Evolutionary conservation across 1,140 invertebrate genomes (phyloP).

Genomic region (Drepana arcuata): DNA sequence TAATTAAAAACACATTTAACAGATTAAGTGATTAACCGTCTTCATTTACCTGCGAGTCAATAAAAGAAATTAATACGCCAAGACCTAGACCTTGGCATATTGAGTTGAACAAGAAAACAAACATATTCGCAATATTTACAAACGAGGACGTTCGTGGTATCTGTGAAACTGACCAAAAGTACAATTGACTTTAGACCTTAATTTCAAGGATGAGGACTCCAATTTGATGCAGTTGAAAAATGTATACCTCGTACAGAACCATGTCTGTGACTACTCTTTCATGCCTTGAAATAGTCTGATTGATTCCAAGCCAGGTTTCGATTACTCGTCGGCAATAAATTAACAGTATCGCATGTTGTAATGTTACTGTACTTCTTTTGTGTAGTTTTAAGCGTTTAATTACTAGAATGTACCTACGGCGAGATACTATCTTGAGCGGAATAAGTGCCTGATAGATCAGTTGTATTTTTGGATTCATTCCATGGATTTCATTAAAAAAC

Average conservation of each 20-base stretch:
- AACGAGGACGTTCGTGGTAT: slow-evolving; percentile 1
- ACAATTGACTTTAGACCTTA: slow-evolving; percentile 2
- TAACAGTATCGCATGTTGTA: slow-evolving; percentile 12
- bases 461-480: no score
- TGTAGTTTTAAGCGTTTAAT: slow-evolving; percentile 4
- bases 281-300: slow-evolving; percentile 21
- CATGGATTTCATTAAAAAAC: no score
- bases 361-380: slow-evolving; percentile 7
- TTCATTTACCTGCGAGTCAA: slow-evolving; percentile 13
- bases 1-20: slow-evolving; percentile 34
- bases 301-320: slow-evolving; percentile 19
- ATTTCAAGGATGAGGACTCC: not conserved
- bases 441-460: no score
- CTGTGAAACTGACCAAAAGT: no score
- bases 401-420: no score
- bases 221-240: not conserved
- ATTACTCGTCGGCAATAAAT: slow-evolving; percentile 18
- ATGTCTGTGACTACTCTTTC: slow-evolving; percentile 10
- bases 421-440: no score
- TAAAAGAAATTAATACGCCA: slow-evolving; percentile 2
- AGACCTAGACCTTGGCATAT: slow-evolving; percentile 21
- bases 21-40: slow-evolving; percentile 26
- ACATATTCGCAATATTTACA: slow-evolving; percentile 10
- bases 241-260: not conserved
- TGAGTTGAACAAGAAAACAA: slow-evolving; percentile 8